Evolutionary conservation across 2,113 vertebrate species (phyloP).

Genomic region (Pygoscelis adeliae): DNA sequence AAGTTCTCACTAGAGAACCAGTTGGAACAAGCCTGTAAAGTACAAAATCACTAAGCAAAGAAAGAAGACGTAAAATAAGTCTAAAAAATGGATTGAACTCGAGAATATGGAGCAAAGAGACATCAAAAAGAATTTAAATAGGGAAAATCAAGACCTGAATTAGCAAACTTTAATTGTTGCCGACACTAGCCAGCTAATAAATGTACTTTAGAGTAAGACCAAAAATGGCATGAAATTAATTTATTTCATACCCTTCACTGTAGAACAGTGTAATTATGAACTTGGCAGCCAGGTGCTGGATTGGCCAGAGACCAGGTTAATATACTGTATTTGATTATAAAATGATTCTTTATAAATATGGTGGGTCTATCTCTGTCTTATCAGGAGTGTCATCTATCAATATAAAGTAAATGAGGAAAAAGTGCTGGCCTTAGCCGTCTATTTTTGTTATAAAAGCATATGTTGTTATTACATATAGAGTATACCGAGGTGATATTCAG

Average conservation of each 20-base stretch:
- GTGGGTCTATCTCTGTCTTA: conserved; percentile 47
- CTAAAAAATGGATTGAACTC: neutral
- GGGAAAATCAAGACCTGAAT: neutral
- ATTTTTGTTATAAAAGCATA: conserved; percentile 30
- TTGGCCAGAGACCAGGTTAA: conserved; percentile 43
- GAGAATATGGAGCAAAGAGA: neutral
- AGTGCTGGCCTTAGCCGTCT: conserved; percentile 33
- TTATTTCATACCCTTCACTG: conserved; percentile 38
- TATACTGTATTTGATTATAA: conserved; percentile 56
- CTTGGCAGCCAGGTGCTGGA: conserved; percentile 22
- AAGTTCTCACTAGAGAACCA: conserved; percentile 37
- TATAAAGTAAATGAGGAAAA: conserved; percentile 56
- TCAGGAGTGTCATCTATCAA: conserved; percentile 37
- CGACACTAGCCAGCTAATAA: neutral
- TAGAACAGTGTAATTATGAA: conserved; percentile 35
- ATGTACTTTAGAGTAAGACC: neutral
- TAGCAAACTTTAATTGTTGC: conserved; percentile 25
- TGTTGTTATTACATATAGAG: neutral
- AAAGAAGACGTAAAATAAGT: neutral
- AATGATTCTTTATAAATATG: conserved; percentile 53
- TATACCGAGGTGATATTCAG: neutral
- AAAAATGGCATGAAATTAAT: conserved; percentile 24
- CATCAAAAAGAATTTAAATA: neutral
- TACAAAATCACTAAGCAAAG: conserved; percentile 9
- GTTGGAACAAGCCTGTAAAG: neutral